Percentiles rank a stretch among this genome's conserved stretches.
These are phyloP conservation scores for Malachius bipustulatus DNA, from an alignment of 2,888 invertebrate species.

Conservation along the genomic window DNA sequence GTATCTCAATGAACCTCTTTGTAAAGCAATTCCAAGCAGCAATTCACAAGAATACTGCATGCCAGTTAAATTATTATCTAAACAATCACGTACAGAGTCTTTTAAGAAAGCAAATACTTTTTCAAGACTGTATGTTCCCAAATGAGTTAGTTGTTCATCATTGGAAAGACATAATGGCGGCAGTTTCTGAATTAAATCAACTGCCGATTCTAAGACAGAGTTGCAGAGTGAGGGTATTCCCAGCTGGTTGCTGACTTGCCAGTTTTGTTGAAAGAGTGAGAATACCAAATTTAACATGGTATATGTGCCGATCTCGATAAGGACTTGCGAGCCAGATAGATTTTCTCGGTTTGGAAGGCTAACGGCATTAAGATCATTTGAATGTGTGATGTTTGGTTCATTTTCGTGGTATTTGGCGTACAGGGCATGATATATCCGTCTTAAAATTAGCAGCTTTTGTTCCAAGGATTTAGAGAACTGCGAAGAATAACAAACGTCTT, in stretches of 20 bases:
- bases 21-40: constrained; percentile 44
- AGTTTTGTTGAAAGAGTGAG: constrained; percentile 46
- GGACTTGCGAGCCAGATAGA: constrained; percentile 39
- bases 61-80: constrained; percentile 39
- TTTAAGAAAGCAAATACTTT: constrained; percentile 44
- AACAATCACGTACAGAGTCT: constrained; percentile 39
- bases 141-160: constrained; percentile 43
- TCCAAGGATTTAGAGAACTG: constrained; percentile 44
- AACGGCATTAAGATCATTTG: constrained; percentile 15
- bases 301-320: constrained; percentile 49
- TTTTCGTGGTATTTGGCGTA: constrained; percentile 43
- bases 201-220: constrained; percentile 46
- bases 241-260: constrained; percentile 37
- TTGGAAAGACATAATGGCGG: constrained; percentile 48
- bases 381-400: constrained; percentile 26
- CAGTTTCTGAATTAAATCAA: constrained; percentile 42
- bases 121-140: constrained; percentile 41
- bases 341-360: constrained; percentile 21
- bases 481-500: constrained; percentile 43
- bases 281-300: constrained; percentile 49
- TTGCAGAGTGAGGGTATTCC: constrained; percentile 42
- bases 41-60: constrained; percentile 40
- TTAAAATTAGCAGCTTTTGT: constrained; percentile 44
- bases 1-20: constrained; percentile 47
- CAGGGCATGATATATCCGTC: constrained; percentile 46